Percentiles rank a stretch among this genome's conserved stretches.
phyloP scores from a whole-genome alignment of 2,113 vertebrate species.

The Jaculus jaculus region DNA sequence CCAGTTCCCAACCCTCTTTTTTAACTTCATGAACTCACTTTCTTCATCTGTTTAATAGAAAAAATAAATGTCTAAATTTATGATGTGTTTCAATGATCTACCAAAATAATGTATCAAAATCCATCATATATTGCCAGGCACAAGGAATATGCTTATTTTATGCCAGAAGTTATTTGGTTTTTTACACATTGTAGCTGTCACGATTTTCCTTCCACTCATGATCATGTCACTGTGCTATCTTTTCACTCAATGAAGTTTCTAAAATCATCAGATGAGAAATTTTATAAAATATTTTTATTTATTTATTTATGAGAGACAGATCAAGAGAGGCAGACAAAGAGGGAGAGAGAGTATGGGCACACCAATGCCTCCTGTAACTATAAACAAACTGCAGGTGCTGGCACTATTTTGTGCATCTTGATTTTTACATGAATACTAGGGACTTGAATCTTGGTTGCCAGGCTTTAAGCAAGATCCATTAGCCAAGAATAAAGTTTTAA shows the following conservation, averaged over 20 bases:
- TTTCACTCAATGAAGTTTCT: not conserved
- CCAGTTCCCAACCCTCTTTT: no score
- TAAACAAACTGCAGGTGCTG: no score
- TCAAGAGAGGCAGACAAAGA: no score
- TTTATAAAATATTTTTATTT: no score
- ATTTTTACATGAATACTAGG: no score
- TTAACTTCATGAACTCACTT: not conserved
- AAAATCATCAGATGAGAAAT: not conserved
- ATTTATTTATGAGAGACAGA: no score
- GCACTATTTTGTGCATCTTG: no score
- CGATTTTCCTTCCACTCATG: not conserved
- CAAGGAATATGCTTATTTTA: not conserved
- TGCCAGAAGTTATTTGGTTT: not conserved
- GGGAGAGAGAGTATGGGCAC: no score
- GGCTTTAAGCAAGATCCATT: no score
- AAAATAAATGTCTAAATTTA: not conserved
- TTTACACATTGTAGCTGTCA: not conserved
- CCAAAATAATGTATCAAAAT: not conserved
- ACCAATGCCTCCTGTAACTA: no score
- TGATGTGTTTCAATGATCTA: not conserved
- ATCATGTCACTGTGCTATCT: not conserved
- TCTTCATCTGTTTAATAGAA: not conserved
- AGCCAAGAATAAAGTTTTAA: not conserved
- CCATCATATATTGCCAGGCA: not conserved
- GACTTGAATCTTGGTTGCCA: no score